Evolutionary conservation across 1,140 invertebrate species (phyloP).

Genomic region (Diprion similis): DNA sequence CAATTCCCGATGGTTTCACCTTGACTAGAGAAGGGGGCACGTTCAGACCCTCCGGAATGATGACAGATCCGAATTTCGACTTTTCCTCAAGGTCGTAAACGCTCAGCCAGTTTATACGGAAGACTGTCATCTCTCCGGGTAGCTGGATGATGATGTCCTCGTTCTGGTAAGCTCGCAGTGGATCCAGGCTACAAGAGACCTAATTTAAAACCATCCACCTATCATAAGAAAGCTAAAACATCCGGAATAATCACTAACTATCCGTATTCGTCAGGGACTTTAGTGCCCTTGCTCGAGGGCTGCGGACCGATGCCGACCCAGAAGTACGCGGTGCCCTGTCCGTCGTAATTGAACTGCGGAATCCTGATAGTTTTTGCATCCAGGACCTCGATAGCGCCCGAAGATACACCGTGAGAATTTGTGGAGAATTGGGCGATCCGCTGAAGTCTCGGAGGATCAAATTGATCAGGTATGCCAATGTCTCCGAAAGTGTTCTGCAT

Average conservation of each 20-base stretch:
- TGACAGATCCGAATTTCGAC: slow-evolving; percentile 78
- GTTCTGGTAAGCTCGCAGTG: slow-evolving; percentile 73
- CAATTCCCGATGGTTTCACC: slow-evolving; percentile 47
- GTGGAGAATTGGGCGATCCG: slow-evolving; percentile 74
- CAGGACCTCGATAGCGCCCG: slow-evolving; percentile 77
- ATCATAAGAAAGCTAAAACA: slow-evolving; percentile 17
- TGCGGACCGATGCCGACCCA: slow-evolving; percentile 89
- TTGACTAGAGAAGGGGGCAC: slow-evolving; percentile 83
- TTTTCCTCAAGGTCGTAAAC: slow-evolving; percentile 78
- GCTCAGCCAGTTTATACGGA: slow-evolving; percentile 86
- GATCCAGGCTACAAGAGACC: slow-evolving; percentile 67
- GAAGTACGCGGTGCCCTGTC: slow-evolving; percentile 82
- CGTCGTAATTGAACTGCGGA: slow-evolving; percentile 80
- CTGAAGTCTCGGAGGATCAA: slow-evolving; percentile 83
- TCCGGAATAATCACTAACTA: slow-evolving; percentile 73
- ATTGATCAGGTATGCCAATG: slow-evolving; percentile 89
- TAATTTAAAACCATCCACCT: slow-evolving; percentile 9
- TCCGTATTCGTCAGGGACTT: slow-evolving; percentile 90
- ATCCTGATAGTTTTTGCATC: slow-evolving; percentile 85
- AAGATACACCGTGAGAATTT: slow-evolving; percentile 72
- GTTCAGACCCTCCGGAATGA: slow-evolving; percentile 82
- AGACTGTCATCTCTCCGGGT: slow-evolving; percentile 84
- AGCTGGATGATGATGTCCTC: slow-evolving; percentile 80
- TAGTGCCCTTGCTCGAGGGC: slow-evolving; percentile 79
- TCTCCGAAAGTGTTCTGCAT: slow-evolving; percentile 84